phyloP scores from a whole-genome alignment of 2,797 vertebrate species.

The Chaunax sp. region DNA sequence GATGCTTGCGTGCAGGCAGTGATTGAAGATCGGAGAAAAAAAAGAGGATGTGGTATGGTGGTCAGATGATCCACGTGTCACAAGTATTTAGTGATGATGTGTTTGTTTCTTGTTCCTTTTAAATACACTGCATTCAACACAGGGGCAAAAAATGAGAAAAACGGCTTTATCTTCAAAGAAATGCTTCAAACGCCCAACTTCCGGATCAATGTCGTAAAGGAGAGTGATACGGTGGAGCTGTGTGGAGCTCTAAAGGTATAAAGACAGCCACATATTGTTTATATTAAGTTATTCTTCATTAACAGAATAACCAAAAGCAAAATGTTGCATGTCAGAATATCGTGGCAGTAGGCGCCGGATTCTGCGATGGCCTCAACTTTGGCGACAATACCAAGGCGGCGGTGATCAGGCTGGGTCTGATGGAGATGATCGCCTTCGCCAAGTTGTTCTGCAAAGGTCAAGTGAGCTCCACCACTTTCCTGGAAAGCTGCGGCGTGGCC shows the following conservation, averaged over 20 bases:
- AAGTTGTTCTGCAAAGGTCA: conserved; percentile 85
- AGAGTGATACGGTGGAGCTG: conserved; percentile 88
- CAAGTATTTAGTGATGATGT: neutral
- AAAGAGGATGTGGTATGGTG: neutral
- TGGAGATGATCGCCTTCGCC: conserved; percentile 92
- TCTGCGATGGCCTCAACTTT: conserved; percentile 88
- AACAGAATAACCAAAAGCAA: neutral
- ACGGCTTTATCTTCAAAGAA: conserved; percentile 87
- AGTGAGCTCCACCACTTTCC: conserved; percentile 84
- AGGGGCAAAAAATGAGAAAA: conserved; percentile 84
- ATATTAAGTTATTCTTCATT: neutral
- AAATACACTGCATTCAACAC: neutral
- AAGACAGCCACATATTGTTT: neutral
- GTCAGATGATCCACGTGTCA: neutral
- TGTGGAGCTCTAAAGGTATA: conserved; percentile 89
- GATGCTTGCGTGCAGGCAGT: neutral
- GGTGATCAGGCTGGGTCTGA: conserved; percentile 90
- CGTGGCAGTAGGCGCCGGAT: conserved; percentile 89
- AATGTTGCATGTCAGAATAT: conserved; percentile 81
- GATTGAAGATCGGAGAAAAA: neutral
- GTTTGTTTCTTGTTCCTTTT: neutral
- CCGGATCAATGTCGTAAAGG: conserved; percentile 85
- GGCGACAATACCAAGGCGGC: conserved; percentile 94
- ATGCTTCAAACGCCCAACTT: conserved; percentile 89
- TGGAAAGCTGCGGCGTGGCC: conserved; percentile 92